Evolutionary conservation across 1,140 invertebrate species (phyloP), one percentile per base, ranked within the genome.

Genomic region (Calephelis virginiensis): DNA sequence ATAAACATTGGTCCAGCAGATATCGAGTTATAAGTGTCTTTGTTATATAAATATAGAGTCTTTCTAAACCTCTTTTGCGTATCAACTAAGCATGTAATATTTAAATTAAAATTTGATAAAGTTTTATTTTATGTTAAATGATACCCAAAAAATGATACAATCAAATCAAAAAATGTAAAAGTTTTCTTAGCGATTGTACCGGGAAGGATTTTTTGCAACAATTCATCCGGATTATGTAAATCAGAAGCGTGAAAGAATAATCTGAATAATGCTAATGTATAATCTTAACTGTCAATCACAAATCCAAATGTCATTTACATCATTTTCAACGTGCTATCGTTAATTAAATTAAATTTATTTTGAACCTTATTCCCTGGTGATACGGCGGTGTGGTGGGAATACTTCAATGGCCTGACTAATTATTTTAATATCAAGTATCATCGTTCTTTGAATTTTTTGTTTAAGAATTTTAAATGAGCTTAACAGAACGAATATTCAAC

Each of bases 151-250:
- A 43, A 8, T 43, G 0, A 6, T 9, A 5, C 40, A 43, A 8
- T 43, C 50, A 64, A 11, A 14, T 45, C 43, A 56, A 63, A 38
- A 61, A 59, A 68, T 60, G 61, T 61, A 48, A 45, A 65, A 61
- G 47, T 65, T 70, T 45, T 59, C 67, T 65, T 68, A 43, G 65
- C 67, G 59, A 66, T 13, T 65, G 63, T 65, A 53, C 14, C 17
- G 47, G 45, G 10, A 17, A 13, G 53, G 17, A 38, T 45, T 56
- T 65, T 65, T 65, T 74, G 67, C 63, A 69, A 71, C 71, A 73
- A 73, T 74, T 70, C 71, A 43, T 56, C 68, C 45, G 73, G 78
- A 80, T 83, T 83, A 83, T 83, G 81, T 75, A 77, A 83, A 83
- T 83, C 72, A 75, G 75, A 80, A 76, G 73, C 76, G 50, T 56